Conservation (phyloP, 35 echinoderm and acorn worm genomes). For the Apostichopus californicus region DNA sequence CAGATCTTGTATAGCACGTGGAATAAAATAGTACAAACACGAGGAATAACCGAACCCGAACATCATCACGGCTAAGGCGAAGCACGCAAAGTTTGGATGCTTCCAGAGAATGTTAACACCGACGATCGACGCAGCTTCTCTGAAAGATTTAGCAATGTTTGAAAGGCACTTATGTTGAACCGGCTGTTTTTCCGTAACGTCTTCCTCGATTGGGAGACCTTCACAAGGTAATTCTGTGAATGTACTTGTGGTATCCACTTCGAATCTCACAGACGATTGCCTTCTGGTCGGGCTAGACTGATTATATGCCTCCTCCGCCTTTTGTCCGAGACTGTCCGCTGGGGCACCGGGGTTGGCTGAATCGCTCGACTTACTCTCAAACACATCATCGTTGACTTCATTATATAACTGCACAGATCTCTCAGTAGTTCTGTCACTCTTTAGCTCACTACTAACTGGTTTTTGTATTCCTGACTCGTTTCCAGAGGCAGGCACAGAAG, state of each 20-base stretch:
- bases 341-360: background rate
- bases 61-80: slow-evolving; percentile 49
- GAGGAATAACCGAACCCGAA: slow-evolving; percentile 52
- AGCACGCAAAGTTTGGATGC: slow-evolving; percentile 36
- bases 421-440: too few species aligned
- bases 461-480: too few species aligned
- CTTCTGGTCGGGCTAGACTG: background rate
- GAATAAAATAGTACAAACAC: slow-evolving; percentile 35
- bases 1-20: slow-evolving; percentile 46
- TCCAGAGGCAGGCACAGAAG: background rate
- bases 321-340: too few species aligned
- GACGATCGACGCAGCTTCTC: background rate
- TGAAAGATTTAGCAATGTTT: background rate
- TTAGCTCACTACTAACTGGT: too few species aligned
- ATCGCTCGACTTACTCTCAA: background rate
- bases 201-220: background rate
- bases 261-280: slow-evolving; percentile 14
- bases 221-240: background rate
- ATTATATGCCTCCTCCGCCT: background rate
- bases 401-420: too few species aligned
- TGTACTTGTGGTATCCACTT: background rate
- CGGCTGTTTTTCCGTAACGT: background rate
- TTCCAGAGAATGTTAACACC: slow-evolving; percentile 43
- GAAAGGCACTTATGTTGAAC: background rate
- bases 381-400: background rate